Percentiles rank a stretch among this genome's conserved stretches.
phyloP scores from a whole-genome alignment of 2,888 invertebrate genomes.

The Andricus quercusramuli region DNA sequence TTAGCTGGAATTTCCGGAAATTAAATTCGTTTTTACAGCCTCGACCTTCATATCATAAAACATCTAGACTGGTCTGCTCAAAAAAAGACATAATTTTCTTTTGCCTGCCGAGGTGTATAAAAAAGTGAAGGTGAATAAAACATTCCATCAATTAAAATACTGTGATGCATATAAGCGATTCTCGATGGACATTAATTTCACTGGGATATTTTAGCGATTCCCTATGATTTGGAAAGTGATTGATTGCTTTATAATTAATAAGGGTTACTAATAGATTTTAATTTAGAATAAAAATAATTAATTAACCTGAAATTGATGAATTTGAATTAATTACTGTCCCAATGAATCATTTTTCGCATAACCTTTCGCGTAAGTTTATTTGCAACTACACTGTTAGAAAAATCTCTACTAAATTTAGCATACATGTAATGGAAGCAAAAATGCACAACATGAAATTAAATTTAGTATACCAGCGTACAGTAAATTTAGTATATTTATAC shows the following conservation, averaged over 20 bases:
- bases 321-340: background rate
- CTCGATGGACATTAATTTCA: background rate
- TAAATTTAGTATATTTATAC: too few relatives aligned
- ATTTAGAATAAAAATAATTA: background rate
- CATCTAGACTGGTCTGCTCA: background rate
- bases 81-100: background rate
- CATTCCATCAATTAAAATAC: background rate
- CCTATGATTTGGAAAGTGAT: slow-evolving; percentile 2
- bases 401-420: too few relatives aligned
- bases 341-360: background rate
- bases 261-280: background rate
- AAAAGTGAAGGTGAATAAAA: background rate
- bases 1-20: background rate
- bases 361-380: background rate
- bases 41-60: background rate
- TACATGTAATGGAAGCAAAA: too few relatives aligned
- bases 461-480: too few relatives aligned
- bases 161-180: background rate
- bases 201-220: background rate
- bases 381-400: too few relatives aligned
- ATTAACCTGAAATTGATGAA: background rate
- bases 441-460: too few relatives aligned
- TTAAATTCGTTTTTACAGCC: background rate
- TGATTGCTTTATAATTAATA: background rate
- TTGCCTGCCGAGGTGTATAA: background rate